Conservation (phyloP, 2,888 invertebrate genomes). For the Arenicola marina region DNA sequence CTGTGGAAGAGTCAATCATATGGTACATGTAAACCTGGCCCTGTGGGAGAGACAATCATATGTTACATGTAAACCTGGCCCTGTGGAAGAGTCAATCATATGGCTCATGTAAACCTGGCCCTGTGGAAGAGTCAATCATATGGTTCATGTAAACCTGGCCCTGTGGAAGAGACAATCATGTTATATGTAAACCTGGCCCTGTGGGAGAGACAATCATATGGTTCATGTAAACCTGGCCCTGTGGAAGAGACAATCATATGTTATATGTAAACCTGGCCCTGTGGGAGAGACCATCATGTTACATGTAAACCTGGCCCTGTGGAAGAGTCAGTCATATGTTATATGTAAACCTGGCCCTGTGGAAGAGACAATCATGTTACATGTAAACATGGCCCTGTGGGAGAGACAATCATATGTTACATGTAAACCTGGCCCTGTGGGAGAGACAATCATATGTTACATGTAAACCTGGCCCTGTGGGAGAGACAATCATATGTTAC, state of each 20-base stretch:
- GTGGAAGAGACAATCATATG: not conserved
- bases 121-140: constrained; percentile 75
- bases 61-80: constrained; percentile 93
- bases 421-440: constrained; percentile 82
- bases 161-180: constrained; percentile 34
- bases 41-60: constrained; percentile 97
- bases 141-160: constrained; percentile 93
- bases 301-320: not conserved
- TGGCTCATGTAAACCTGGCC: constrained; percentile 93
- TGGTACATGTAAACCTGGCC: constrained; percentile 68
- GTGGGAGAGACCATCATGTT: not conserved
- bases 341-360: not conserved
- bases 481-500: constrained; percentile 55
- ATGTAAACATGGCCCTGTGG: constrained; percentile 15
- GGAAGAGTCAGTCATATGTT: not conserved
- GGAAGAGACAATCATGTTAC: no score
- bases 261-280: not conserved
- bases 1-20: constrained; percentile 59
- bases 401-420: no score
- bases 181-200: not conserved
- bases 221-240: not conserved
- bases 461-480: constrained; percentile 13
- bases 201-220: not conserved
- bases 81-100: constrained; percentile 67
- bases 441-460: constrained; percentile 71